These are phyloP conservation scores for Trogon melanurus DNA, from an alignment of 2,113 vertebrate genomes.

Conservation along the genomic window DNA sequence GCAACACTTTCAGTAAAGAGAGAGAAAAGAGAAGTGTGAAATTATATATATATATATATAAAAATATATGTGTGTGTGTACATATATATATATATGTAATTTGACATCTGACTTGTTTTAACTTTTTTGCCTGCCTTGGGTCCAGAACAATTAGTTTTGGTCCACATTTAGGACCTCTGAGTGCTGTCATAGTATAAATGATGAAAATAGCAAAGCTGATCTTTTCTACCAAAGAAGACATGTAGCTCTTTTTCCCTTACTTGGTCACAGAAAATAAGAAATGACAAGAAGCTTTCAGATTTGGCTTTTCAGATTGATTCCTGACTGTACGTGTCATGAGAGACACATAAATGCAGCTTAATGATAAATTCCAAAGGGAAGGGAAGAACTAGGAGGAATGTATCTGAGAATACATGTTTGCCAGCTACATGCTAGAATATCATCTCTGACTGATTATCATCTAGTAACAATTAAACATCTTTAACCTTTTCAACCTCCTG, in stretches of 20 bases:
- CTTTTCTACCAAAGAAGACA: background rate
- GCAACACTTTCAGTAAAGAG: background rate
- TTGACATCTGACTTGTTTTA: background rate
- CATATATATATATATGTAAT: background rate
- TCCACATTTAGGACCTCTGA: background rate
- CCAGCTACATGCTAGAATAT: background rate
- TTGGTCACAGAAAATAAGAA: conserved; percentile 18
- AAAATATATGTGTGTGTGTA: too few relatives aligned
- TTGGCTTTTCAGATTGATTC: conserved; percentile 21
- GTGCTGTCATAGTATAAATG: background rate
- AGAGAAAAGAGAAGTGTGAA: background rate
- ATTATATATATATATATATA: background rate
- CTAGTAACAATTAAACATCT: conserved; percentile 67
- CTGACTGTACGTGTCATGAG: background rate
- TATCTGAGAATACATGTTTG: conserved; percentile 11
- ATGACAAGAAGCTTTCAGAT: conserved; percentile 14
- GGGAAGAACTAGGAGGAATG: background rate
- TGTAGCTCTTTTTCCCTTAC: background rate
- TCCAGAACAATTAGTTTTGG: background rate
- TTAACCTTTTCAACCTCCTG: conserved; percentile 64
- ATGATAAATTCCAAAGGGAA: conserved; percentile 37
- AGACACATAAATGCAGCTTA: background rate
- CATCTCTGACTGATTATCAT: conserved; percentile 54
- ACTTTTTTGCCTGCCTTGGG: background rate
- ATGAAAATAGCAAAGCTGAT: background rate